Conservation (phyloP, 2,888 invertebrate genomes). For the Agriotes lineatus region DNA sequence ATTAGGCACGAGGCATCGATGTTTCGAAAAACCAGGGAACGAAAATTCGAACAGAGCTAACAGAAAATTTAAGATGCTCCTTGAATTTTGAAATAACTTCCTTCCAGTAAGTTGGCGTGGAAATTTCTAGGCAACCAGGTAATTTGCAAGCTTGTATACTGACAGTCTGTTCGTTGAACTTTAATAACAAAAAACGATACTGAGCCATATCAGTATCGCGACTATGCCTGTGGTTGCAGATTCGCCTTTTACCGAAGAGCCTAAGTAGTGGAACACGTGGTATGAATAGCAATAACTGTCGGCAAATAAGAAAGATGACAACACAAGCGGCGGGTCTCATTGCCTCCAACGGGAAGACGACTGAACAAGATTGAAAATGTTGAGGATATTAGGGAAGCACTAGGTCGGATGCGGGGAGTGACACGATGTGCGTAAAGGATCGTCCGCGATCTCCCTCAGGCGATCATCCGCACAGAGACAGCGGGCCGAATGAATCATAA, state of each 20-base stretch:
- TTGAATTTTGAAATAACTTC: too few relatives aligned
- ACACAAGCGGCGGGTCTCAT: conserved; percentile 9
- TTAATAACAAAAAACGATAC: too few relatives aligned
- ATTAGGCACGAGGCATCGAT: too few relatives aligned
- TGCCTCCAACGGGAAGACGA: conserved; percentile 12
- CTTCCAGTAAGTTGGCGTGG: too few relatives aligned
- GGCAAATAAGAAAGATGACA: conserved; percentile 17
- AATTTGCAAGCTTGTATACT: too few relatives aligned
- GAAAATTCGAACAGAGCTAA: too few relatives aligned
- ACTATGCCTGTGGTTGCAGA: not conserved
- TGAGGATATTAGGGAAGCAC: conserved; percentile 25
- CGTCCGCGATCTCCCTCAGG: conserved; percentile 42
- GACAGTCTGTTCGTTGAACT: too few relatives aligned
- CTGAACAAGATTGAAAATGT: conserved; percentile 33
- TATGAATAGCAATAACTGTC: conserved; percentile 14
- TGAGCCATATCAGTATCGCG: too few relatives aligned
- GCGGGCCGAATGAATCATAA: conserved; percentile 50
- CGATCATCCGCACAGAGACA: conserved; percentile 45
- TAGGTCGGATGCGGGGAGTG: conserved; percentile 21
- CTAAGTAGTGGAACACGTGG: conserved; percentile 7
- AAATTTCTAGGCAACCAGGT: too few relatives aligned
- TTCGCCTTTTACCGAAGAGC: not conserved
- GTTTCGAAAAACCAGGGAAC: too few relatives aligned
- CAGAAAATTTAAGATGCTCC: too few relatives aligned
- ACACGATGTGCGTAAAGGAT: conserved; percentile 34